phyloP scores from a whole-genome alignment of 2,888 invertebrate genomes.

The Candidula unifasciata region DNA sequence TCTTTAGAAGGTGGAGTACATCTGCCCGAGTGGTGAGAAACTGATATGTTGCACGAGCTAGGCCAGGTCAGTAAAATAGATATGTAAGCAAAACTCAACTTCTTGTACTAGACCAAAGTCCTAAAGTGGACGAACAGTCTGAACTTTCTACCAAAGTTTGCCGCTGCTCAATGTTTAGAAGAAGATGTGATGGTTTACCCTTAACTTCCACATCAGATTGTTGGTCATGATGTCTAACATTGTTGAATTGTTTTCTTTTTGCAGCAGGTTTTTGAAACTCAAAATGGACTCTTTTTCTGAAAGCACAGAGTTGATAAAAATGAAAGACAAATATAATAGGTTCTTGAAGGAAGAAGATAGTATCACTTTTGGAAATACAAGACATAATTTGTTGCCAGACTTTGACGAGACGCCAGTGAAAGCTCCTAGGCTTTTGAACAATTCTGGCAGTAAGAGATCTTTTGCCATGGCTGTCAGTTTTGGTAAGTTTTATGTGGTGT shows the following conservation, averaged over 20 bases:
- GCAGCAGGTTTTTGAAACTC: too few relatives aligned
- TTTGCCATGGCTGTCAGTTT: background rate
- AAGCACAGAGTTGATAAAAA: conserved; percentile 65
- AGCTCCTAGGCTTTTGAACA: background rate
- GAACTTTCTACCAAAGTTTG: too few relatives aligned
- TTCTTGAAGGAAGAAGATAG: conserved; percentile 57
- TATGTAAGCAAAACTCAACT: too few relatives aligned
- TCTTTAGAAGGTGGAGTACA: too few relatives aligned
- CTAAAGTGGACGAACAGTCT: too few relatives aligned
- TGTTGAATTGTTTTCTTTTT: background rate
- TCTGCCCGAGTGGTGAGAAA: too few relatives aligned
- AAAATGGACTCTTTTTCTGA: conserved; percentile 61
- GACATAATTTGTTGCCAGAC: conserved; percentile 43
- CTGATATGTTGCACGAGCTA: too few relatives aligned
- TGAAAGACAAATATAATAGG: conserved; percentile 69
- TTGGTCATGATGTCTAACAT: background rate
- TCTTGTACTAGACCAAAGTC: too few relatives aligned
- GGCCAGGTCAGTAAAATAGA: too few relatives aligned
- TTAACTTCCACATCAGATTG: too few relatives aligned
- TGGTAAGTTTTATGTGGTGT: conserved; percentile 11
- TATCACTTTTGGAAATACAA: conserved; percentile 9
- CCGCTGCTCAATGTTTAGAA: too few relatives aligned
- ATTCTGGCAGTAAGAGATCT: background rate
- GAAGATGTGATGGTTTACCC: too few relatives aligned
- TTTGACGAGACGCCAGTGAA: conserved; percentile 43